Conservation (phyloP, 1,140 invertebrate genomes). For the Drosophila ananassae region DNA sequence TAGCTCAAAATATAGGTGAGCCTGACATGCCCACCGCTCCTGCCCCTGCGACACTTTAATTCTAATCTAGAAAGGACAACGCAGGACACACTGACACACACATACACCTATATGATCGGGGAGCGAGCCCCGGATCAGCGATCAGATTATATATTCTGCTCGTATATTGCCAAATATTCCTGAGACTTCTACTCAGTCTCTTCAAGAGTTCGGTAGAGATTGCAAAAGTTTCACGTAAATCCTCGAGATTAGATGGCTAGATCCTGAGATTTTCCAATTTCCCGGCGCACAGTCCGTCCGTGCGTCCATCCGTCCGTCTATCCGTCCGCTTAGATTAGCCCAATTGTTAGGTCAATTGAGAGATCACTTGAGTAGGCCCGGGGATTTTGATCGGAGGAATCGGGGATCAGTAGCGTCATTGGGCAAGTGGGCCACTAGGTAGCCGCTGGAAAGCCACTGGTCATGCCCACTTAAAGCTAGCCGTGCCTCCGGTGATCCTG, state of each 20-base stretch:
- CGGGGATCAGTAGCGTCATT: no score
- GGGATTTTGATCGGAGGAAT: slow-evolving; percentile 2
- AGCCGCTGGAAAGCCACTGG: slow-evolving; percentile 37
- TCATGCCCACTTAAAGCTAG: slow-evolving; percentile 58
- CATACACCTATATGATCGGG: neutral
- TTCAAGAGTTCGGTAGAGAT: slow-evolving; percentile 28
- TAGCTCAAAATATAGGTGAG: slow-evolving; percentile 53
- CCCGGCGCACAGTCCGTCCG: slow-evolving; percentile 1
- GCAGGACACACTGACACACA: neutral
- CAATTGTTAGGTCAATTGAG: slow-evolving; percentile 78
- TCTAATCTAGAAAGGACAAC: slow-evolving; percentile 60
- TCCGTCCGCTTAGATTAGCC: slow-evolving; percentile 32
- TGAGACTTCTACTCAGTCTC: neutral
- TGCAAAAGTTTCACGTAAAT: slow-evolving; percentile 77
- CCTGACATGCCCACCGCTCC: slow-evolving; percentile 26
- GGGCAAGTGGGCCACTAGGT: slow-evolving; percentile 3
- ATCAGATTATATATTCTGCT: slow-evolving; percentile 67
- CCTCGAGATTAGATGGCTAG: slow-evolving; percentile 69
- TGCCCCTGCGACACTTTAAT: slow-evolving; percentile 77
- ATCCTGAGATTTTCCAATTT: slow-evolving; percentile 28
- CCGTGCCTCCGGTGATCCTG: slow-evolving; percentile 32
- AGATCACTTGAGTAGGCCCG: slow-evolving; percentile 54
- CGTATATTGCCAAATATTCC: slow-evolving; percentile 75
- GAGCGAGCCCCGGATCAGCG: slow-evolving; percentile 46
- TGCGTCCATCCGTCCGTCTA: neutral